Evolutionary conservation across 2,888 invertebrate genomes (phyloP).

Genomic region (Podabrus alpinus): DNA sequence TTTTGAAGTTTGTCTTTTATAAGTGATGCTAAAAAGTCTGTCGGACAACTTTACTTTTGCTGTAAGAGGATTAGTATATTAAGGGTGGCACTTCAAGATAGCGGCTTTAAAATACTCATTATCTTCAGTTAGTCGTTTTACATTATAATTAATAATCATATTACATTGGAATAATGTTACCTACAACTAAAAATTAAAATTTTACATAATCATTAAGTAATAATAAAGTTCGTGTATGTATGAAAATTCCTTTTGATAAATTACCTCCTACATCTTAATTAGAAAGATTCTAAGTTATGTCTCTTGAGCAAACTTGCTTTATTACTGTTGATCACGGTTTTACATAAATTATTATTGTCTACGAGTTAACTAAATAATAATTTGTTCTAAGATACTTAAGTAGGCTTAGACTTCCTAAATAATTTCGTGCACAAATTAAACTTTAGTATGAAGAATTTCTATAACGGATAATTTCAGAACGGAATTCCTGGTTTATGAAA

Average conservation of each 20-base stretch:
- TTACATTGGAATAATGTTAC: neutral
- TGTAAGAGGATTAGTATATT: neutral
- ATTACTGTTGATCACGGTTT: conserved; percentile 15
- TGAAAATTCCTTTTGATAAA: conserved; percentile 15
- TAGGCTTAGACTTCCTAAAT: conserved; percentile 5
- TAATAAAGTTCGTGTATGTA: conserved; percentile 6
- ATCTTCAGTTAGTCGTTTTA: neutral
- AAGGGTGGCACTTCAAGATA: neutral
- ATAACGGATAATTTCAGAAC: neutral
- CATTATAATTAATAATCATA: neutral
- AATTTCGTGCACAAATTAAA: conserved; percentile 1
- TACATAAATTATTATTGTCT: conserved; percentile 14
- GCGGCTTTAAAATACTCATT: neutral
- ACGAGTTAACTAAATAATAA: conserved; percentile 4
- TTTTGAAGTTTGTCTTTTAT: neutral
- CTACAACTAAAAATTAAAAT: neutral
- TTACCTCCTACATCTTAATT: conserved; percentile 12
- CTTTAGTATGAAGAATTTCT: neutral
- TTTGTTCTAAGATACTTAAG: conserved; percentile 1
- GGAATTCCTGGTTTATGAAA: neutral
- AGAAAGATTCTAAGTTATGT: conserved; percentile 17
- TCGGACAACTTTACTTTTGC: neutral
- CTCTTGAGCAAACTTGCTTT: conserved; percentile 11
- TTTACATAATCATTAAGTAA: neutral
- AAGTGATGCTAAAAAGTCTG: neutral